These are phyloP conservation scores for Halcyon smyrnensis DNA, from an alignment of 2,797 vertebrate genomes.

Conservation along the genomic window DNA sequence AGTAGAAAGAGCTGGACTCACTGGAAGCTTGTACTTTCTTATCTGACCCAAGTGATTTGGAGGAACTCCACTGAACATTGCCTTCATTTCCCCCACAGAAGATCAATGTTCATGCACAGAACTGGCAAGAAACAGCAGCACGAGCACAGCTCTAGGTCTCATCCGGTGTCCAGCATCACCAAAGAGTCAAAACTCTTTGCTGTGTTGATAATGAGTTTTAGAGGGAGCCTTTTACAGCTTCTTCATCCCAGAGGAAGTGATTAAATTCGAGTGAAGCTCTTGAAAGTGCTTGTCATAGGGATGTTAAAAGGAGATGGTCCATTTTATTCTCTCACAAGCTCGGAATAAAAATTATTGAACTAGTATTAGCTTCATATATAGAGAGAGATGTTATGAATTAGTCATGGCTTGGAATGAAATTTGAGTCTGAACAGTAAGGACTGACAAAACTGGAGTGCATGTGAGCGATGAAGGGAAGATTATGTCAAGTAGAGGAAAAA, in stretches of 20 bases:
- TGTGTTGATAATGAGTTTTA: not conserved
- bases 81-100: not conserved
- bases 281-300: not conserved
- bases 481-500: not conserved
- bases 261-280: not conserved
- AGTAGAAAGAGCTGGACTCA: not conserved
- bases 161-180: not conserved
- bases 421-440: not conserved
- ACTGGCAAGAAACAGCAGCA: not conserved
- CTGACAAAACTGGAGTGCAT: not conserved
- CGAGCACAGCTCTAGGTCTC: not conserved
- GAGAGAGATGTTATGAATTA: not conserved
- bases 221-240: not conserved
- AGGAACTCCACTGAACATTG: not conserved
- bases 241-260: not conserved
- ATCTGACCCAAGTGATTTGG: not conserved
- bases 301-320: not conserved
- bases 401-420: not conserved
- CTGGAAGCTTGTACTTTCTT: constrained; percentile 3
- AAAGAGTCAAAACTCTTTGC: not conserved
- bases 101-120: not conserved
- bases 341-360: not conserved
- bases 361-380: not conserved
- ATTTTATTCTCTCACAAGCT: not conserved
- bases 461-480: not conserved